A percentile compares a stretch with the other conserved stretches of the same genome.
These are phyloP conservation scores for Noctua pronuba DNA, from an alignment of 2,888 invertebrate genomes.

Conservation along the genomic window DNA sequence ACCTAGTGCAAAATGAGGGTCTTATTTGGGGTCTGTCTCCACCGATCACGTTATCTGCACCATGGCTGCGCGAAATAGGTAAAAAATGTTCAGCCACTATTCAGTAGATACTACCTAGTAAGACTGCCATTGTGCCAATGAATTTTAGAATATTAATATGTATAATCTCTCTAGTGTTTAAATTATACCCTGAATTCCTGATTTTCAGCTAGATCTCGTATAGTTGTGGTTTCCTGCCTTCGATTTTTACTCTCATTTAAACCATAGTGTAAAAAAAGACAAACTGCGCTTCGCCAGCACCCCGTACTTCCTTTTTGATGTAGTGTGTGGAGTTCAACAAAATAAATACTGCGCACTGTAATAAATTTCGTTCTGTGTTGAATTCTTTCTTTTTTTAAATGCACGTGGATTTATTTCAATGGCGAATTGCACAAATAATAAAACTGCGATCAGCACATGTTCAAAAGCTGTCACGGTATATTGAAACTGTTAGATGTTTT, in stretches of 20 bases:
- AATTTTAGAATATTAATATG: too few relatives aligned
- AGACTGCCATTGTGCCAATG: too few relatives aligned
- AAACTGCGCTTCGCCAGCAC: not conserved
- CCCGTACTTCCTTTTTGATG: constrained; percentile 15
- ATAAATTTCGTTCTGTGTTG: constrained; percentile 16
- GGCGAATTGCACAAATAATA: not conserved
- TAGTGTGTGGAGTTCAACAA: constrained; percentile 6
- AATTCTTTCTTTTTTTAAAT: not conserved
- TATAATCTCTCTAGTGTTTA: too few relatives aligned
- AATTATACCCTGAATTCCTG: too few relatives aligned
- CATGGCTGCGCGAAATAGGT: not conserved
- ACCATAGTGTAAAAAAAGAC: not conserved
- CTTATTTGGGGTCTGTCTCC: too few relatives aligned
- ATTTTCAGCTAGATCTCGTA: not conserved
- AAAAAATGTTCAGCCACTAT: not conserved
- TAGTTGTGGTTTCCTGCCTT: not conserved
- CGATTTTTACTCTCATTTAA: not conserved
- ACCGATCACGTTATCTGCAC: too few relatives aligned
- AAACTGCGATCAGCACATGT: not conserved
- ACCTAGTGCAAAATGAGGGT: not conserved
- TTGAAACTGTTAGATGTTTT: too few relatives aligned
- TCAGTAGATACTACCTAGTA: not conserved
- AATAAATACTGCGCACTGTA: constrained; percentile 23
- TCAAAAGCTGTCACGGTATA: not conserved
- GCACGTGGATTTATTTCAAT: not conserved